Conservation (phyloP, 2,113 vertebrate species). For the Poicephalus meyeri region DNA sequence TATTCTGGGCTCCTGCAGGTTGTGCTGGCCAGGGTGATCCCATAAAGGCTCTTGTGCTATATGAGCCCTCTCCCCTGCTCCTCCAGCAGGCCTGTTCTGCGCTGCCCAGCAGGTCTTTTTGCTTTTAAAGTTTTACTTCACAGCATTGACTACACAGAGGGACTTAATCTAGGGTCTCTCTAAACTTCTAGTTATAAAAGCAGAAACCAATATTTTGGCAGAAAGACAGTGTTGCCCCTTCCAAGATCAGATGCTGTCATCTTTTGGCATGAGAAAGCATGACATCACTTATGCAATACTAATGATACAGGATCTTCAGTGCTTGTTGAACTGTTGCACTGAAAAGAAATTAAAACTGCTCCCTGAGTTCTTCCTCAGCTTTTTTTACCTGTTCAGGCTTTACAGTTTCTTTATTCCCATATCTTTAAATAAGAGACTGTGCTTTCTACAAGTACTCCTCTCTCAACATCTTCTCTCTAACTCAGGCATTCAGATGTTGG, state of each 20-base stretch:
- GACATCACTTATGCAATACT: not conserved
- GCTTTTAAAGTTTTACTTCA: not conserved
- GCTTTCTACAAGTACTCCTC: not conserved
- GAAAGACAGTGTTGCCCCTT: not conserved
- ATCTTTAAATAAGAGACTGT: not conserved
- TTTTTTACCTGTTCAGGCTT: not conserved
- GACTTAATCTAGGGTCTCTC: not conserved
- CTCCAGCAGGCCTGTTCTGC: not conserved
- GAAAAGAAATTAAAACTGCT: not conserved
- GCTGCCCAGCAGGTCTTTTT: not conserved
- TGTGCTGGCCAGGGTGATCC: not conserved
- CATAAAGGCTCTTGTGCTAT: not conserved
- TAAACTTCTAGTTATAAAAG: not conserved
- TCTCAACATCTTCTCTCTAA: not conserved
- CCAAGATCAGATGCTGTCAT: not conserved
- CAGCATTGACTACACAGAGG: not conserved
- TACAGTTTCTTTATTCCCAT: not conserved
- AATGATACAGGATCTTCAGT: not conserved
- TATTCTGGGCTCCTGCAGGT: not conserved
- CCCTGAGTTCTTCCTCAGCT: not conserved
- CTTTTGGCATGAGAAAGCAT: not conserved
- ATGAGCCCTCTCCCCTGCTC: not conserved
- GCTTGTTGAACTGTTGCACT: not conserved
- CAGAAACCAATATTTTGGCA: not conserved
- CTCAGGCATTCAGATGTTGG: not conserved